Conservation (phyloP, 1,140 invertebrate species). For the Bombus huntii region DNA sequence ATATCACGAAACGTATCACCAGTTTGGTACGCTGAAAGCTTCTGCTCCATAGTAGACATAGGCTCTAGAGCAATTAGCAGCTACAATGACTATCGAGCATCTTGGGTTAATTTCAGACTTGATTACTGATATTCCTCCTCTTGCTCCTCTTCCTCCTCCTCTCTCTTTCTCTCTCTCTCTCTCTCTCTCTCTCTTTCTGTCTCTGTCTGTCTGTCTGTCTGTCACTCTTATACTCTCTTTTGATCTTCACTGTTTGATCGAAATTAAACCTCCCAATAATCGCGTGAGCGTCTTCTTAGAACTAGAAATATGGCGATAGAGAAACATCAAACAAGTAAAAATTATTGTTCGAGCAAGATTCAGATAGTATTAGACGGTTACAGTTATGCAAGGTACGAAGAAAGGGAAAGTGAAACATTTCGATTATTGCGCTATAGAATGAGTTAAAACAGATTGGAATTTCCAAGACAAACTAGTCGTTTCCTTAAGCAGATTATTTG, state of each 20-base stretch:
- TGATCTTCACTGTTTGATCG: not conserved
- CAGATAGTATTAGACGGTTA: not conserved
- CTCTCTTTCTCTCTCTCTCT: too few relatives aligned
- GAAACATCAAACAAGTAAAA: not conserved
- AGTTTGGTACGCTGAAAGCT: conserved; percentile 41
- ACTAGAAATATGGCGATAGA: not conserved
- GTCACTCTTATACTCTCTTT: too few relatives aligned
- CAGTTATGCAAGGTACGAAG: not conserved
- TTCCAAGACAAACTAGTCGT: not conserved
- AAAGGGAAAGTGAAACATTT: not conserved
- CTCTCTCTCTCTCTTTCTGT: not conserved
- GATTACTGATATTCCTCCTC: not conserved
- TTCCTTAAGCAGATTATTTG: not conserved
- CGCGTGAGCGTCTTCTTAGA: not conserved
- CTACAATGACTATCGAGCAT: not conserved
- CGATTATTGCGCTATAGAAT: not conserved
- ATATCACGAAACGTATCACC: conserved; percentile 28
- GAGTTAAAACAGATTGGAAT: not conserved
- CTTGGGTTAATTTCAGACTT: not conserved
- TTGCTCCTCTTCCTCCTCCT: too few relatives aligned
- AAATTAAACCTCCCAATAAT: not conserved
- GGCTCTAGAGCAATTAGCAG: conserved; percentile 13
- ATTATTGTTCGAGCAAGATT: not conserved
- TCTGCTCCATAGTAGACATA: conserved; percentile 14
- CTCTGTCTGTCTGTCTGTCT: not conserved